A percentile compares a stretch with the other conserved stretches of the same genome.
phyloP scores from a whole-genome alignment of 2,797 vertebrate species.

The Xiphophorus birchmanni region DNA sequence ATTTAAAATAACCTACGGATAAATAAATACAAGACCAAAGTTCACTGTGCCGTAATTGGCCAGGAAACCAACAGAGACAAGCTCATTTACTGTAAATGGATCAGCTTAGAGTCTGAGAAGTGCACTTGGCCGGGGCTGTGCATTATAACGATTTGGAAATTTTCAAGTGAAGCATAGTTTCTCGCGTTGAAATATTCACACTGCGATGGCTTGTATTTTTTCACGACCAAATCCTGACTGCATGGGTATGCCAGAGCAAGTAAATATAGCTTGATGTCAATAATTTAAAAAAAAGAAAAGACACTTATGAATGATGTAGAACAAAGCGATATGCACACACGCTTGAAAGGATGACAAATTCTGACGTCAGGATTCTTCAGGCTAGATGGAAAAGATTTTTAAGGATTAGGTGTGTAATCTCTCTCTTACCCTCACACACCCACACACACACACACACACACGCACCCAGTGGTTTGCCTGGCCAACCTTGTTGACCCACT shows the following conservation, averaged over 20 bases:
- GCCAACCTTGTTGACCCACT: conserved; percentile 79
- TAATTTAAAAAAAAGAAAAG: conserved; percentile 27
- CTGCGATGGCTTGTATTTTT: conserved; percentile 50
- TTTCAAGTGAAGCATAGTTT: conserved; percentile 59
- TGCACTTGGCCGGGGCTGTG: conserved; percentile 71
- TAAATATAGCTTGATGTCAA: conserved; percentile 62
- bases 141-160: conserved; percentile 77
- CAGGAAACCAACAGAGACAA: conserved; percentile 82
- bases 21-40: conserved; percentile 78
- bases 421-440: conserved; percentile 22
- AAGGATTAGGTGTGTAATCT: background rate
- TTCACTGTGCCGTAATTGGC: conserved; percentile 81
- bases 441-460: conserved; percentile 46
- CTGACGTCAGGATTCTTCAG: conserved; percentile 24
- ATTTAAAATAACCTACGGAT: conserved; percentile 81
- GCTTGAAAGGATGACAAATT: conserved; percentile 33
- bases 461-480: conserved; percentile 70
- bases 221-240: conserved; percentile 46
- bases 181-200: conserved; percentile 51
- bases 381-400: background rate
- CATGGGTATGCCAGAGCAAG: conserved; percentile 42
- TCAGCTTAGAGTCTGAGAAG: conserved; percentile 77
- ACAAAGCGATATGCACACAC: conserved; percentile 13
- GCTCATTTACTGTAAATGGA: conserved; percentile 82
- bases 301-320: conserved; percentile 51